Base-by-base conservation (phyloP, 2,113 vertebrate species). In the Pterophyllum scalare region DNA sequence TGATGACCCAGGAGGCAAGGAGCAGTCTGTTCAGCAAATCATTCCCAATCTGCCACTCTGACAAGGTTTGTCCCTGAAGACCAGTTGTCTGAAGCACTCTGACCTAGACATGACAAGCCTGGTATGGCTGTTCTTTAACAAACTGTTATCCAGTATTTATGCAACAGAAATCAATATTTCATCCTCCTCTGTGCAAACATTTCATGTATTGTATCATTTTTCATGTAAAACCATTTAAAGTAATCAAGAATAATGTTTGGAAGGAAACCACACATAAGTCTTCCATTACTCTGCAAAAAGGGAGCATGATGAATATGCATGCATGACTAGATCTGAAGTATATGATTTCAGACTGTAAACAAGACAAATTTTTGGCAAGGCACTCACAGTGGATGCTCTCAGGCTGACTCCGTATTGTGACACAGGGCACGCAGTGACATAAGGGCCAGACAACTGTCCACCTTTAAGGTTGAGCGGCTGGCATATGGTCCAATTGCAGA, bases 381-480 rank as follows among this genome's bases (percentile, higher is more conserved):
- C 80, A 52, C 78, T 65, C 57, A 70, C 31, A 61, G 56, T 54
- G 46, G 64, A 82, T 57, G 75, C 80, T 88, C 43, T 43, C 12
- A 80, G 72, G 57, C 79, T 59, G 40, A 72, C 77, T 91, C 82
- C 60, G 54, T 89, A 86, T 85, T 84, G 88, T 87, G 80, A 91
- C 79, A 87, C 56, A 3, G 85, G 82, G 85, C 87, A 87, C 24
- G 81, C 75, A 75, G 88, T 64, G 84, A 88, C 93, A 93, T 92
- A 93, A 88, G 92, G 91, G 64, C 87, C 84, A 74, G 89, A 91
- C 93, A 93, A 91, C 91, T 93, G 93, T 86, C 89, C 89, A 84
- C 92, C 91, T 94, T 93, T 91, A 89, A 88, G 94, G 91, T 80
- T 89, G 93, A 92, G 86, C 83, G 91, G 76, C 79, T 57, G 88